Base-by-base conservation (phyloP, 2,888 invertebrate genomes). In the Timandra comae region DNA sequence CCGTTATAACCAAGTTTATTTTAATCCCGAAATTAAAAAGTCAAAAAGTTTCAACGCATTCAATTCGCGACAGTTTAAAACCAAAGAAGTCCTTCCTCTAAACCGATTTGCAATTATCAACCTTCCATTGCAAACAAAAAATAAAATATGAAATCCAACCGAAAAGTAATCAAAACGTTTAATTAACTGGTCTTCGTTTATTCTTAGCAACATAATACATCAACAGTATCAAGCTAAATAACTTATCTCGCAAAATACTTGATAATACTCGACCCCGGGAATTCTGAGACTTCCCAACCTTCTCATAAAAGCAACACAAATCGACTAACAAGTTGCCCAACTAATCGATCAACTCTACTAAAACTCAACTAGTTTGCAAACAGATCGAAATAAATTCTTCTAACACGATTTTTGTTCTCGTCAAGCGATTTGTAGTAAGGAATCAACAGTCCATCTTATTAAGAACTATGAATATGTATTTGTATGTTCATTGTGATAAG, bases 231-330 rank as follows among this genome's bases (percentile, higher is more conserved):
- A 69, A 33, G 39, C 40, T 38, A 79, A 81, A 69, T 81, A 80
- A 77, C 81, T 79, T 80, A 80, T 80, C 76, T 77, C 75, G 57
- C 69, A 67, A 77, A 81, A 80, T 80, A 81, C 80, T 81, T 79
- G 77, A 76, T 79, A 80, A 81, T 80, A 69, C 74, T 65, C 69
- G 65, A 68, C 66, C 71, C 66, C 60, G 65, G 64, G 68, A 69
- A 63, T 63, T 54, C 24, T 71, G 66, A 60, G 67, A 58, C 65
- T 71, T 71, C 69, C 52, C 61, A 46, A 54, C 53, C 62, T 60
- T 52, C 48, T 47, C 35, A 36, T 40, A n/a, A n/a, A n/a, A n/a
- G n/a, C n/a, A n/a, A n/a, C n/a, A n/a, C n/a, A n/a, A 36, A 36
- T 22, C 26, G 13, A 30, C 8, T 7, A 9, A 19, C 10, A 6